Percentiles rank a stretch among this genome's conserved stretches.
phyloP scores from a whole-genome alignment of 1,140 invertebrate species.

The Brachystomella parvula region DNA sequence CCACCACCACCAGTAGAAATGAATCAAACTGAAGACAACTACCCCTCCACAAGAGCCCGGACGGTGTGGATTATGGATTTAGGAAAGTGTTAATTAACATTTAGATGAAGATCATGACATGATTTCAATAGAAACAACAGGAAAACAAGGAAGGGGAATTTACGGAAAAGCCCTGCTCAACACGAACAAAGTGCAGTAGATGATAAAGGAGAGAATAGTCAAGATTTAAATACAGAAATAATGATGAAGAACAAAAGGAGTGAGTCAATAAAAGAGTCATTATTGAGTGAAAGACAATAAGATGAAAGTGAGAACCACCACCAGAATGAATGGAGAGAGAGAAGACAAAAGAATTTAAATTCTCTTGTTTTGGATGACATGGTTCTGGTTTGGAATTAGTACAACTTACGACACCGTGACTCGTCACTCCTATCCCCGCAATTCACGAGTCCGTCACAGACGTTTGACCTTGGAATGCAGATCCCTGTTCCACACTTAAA shows the following conservation, averaged over 20 bases:
- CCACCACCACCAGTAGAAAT: too few relatives aligned
- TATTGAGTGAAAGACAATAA: too few relatives aligned
- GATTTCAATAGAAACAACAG: background rate
- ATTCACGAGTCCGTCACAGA: slow-evolving; percentile 57
- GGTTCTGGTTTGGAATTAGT: background rate
- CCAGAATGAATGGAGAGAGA: too few relatives aligned
- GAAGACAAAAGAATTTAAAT: background rate
- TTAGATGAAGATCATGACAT: background rate
- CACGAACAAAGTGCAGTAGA: background rate
- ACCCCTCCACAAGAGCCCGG: background rate
- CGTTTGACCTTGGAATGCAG: slow-evolving; percentile 44
- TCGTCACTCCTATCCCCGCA: slow-evolving; percentile 67
- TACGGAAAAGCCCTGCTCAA: background rate
- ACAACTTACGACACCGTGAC: slow-evolving; percentile 49
- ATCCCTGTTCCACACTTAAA: slow-evolving; percentile 45
- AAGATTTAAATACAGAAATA: background rate
- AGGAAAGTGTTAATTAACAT: slow-evolving; percentile 4
- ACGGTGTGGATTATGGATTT: slow-evolving; percentile 5
- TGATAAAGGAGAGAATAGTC: background rate
- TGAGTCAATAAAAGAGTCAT: too few relatives aligned
- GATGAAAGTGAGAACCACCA: background rate
- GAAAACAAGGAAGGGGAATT: background rate
- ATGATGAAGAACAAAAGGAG: too few relatives aligned
- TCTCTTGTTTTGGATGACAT: background rate
- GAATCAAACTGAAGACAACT: too few relatives aligned